Evolutionary conservation across 2,888 invertebrate genomes (phyloP).

Genomic region (Calameuta pallipes): DNA sequence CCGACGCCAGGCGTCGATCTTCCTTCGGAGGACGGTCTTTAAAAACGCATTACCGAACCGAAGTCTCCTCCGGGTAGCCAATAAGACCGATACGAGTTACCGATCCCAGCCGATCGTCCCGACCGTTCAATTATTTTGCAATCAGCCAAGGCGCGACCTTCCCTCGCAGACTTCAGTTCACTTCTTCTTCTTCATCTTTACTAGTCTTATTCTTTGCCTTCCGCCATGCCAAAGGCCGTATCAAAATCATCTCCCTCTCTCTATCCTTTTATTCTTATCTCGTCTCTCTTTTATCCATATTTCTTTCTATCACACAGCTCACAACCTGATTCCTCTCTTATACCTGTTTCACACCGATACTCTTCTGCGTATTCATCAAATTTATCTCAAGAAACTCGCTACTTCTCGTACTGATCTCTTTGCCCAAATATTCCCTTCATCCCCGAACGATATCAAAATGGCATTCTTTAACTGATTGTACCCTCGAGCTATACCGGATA

Average conservation of each 20-base stretch:
- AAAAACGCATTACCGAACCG: conserved; percentile 64
- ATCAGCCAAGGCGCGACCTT: conserved; percentile 46
- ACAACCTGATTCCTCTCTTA: conserved; percentile 20
- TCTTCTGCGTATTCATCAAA: conserved; percentile 42
- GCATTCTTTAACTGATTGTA: conserved; percentile 58
- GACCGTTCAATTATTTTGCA: conserved; percentile 66
- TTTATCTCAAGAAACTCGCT: conserved; percentile 24
- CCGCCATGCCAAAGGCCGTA: not conserved
- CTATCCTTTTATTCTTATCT: conserved; percentile 9
- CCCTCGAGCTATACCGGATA: conserved; percentile 51
- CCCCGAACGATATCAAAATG: conserved; percentile 53
- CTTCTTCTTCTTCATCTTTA: not conserved
- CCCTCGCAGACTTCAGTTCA: not conserved
- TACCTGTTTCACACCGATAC: not conserved
- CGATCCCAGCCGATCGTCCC: conserved; percentile 57
- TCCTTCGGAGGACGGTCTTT: conserved; percentile 60
- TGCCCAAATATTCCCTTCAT: conserved; percentile 7
- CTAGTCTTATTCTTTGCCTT: not conserved
- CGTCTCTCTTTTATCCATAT: not conserved
- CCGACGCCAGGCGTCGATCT: conserved; percentile 35
- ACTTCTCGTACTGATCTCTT: not conserved
- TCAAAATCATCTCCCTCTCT: not conserved
- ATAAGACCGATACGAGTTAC: conserved; percentile 59
- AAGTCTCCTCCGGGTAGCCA: conserved; percentile 47
- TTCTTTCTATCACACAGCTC: conserved; percentile 6